Evolutionary conservation across 2,888 invertebrate genomes (phyloP), one percentile per base, ranked within the genome.

Genomic region (Labia minor): DNA sequence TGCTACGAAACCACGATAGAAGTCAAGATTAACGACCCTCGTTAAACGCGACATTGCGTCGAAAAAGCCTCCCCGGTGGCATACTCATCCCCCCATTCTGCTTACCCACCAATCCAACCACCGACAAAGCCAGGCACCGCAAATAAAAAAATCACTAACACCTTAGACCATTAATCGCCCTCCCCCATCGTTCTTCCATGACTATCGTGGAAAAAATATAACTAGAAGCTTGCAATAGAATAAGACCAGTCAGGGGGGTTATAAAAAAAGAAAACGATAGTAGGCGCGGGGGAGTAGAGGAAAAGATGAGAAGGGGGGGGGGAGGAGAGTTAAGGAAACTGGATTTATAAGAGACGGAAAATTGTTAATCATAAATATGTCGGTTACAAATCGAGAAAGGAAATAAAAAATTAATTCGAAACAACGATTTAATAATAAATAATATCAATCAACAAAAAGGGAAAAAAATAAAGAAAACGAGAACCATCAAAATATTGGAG

Each of bases 21-120:
- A 49, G 49, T 49, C 49, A 49, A 49, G 49, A 49, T 49, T 49
- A 49, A 49, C 49, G 49, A 49, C 49, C 49, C 49, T 49, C 49
- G 49, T 49, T 49, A 49, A 49, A 49, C 49, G 49, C 49, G 49
- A 49, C 49, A 49, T 49, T 49, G 49, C 49, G 49, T 49, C 49
- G 49, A 49, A 49, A 49, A 49, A 49, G n/a, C 49, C 49, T 49
- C 49, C 49, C 16, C 49, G 49, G 49, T 49, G 49, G 49, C 49
- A 49, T n/a, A n/a, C n/a, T n/a, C n/a, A n/a, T n/a, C n/a, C n/a
- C n/a, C n/a, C n/a, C n/a, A n/a, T n/a, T n/a, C n/a, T n/a, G n/a
- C n/a, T n/a, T n/a, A n/a, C n/a, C n/a, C n/a, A n/a, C n/a, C n/a
- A n/a, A n/a, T n/a, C n/a, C n/a, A n/a, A n/a, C n/a, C n/a, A 4